These are phyloP conservation scores for Onthophagus taurus DNA, from an alignment of 1,140 invertebrate species.

Conservation along the genomic window DNA sequence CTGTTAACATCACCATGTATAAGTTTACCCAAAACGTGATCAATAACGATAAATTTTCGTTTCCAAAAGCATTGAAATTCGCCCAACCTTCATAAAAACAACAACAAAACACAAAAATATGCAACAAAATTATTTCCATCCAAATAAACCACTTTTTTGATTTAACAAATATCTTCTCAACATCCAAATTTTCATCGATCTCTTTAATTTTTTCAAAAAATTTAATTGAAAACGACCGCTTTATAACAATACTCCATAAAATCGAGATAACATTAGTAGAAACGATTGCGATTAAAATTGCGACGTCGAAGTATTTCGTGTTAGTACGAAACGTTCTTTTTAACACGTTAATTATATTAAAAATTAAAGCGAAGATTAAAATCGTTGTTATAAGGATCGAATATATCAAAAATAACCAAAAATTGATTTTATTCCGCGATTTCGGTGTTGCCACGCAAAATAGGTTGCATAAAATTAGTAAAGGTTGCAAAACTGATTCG, in stretches of 20 bases:
- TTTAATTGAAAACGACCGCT: neutral
- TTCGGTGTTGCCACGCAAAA: too few species aligned
- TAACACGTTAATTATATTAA: too few species aligned
- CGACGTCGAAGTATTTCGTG: too few species aligned
- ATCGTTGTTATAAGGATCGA: too few species aligned
- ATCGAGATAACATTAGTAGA: neutral
- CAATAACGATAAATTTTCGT: neutral
- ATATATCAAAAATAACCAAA: too few species aligned
- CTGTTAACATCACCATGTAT: neutral
- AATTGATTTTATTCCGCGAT: too few species aligned
- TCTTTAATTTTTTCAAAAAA: conserved; percentile 3
- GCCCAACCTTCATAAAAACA: neutral
- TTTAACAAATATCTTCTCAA: neutral
- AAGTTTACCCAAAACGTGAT: conserved; percentile 1
- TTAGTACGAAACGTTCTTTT: too few species aligned
- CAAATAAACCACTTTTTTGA: neutral
- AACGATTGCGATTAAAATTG: conserved; percentile 1
- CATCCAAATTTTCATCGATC: neutral
- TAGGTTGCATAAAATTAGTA: too few species aligned
- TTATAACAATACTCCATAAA: neutral
- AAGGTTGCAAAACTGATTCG: too few species aligned
- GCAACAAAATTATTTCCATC: neutral
- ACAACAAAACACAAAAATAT: conserved; percentile 3
- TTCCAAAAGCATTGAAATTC: neutral
- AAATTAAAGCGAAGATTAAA: too few species aligned